phyloP scores from a whole-genome alignment of 2,888 invertebrate genomes.

The Hirudinaria manillensis region DNA sequence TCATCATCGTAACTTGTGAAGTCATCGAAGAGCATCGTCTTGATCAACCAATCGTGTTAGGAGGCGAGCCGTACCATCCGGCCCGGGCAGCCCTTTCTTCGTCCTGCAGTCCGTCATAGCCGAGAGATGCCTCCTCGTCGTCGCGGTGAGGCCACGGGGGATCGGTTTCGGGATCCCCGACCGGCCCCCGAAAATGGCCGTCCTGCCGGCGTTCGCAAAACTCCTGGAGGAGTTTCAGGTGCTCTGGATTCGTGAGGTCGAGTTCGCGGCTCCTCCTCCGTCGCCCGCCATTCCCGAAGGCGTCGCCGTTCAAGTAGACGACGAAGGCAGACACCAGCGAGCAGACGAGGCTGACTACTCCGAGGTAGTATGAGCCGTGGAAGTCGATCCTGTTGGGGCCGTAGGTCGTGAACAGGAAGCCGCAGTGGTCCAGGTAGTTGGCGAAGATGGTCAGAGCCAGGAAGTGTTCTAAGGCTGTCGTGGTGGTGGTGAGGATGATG shows the following conservation, averaged over 20 bases:
- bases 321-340: conserved; percentile 27
- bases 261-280: not conserved
- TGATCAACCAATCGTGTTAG: too few species aligned
- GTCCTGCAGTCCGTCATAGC: too few species aligned
- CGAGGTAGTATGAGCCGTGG: conserved; percentile 38
- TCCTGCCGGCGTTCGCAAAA: not conserved
- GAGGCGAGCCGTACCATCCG: too few species aligned
- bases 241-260: not conserved
- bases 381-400: conserved; percentile 31
- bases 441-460: conserved; percentile 36
- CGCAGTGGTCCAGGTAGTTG: conserved; percentile 35
- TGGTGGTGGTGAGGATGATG: not conserved
- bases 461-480: conserved; percentile 36
- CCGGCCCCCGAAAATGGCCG: not conserved
- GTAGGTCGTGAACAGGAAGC: conserved; percentile 32
- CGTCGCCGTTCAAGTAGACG: conserved; percentile 5
- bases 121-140: too few species aligned
- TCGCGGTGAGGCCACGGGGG: too few species aligned
- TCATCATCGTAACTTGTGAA: too few species aligned
- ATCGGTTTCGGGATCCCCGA: not conserved
- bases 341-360: conserved; percentile 30
- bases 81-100: too few species aligned
- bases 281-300: not conserved
- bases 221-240: not conserved
- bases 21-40: too few species aligned